These are phyloP conservation scores for Rhea pennata DNA, from an alignment of 2,113 vertebrate species.

Conservation along the genomic window DNA sequence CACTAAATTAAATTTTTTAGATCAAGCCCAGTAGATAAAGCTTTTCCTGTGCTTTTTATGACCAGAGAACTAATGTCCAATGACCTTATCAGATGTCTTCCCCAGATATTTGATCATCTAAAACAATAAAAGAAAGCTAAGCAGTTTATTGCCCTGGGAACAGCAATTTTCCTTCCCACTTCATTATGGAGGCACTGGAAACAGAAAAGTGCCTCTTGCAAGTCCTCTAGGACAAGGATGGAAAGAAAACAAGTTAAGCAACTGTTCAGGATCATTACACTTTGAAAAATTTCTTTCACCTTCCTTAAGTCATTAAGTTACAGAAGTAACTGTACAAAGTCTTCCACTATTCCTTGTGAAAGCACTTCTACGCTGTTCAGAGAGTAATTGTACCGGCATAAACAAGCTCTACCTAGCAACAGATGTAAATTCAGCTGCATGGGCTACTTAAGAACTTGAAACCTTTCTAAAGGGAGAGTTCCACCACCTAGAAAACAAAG, in stretches of 20 bases:
- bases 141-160: constrained; percentile 25
- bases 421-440: neutral
- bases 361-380: neutral
- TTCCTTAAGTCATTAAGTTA: neutral
- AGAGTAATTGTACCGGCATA: neutral
- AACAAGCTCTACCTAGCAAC: neutral
- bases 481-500: neutral
- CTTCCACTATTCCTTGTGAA: neutral
- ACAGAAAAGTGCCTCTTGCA: neutral
- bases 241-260: neutral
- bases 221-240: neutral
- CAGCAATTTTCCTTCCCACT: neutral
- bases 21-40: constrained; percentile 14
- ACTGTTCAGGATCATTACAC: neutral
- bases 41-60: constrained; percentile 17
- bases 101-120: constrained; percentile 46
- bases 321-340: neutral
- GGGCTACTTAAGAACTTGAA: neutral
- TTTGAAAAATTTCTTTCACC: neutral
- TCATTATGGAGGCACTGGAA: neutral
- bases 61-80: constrained; percentile 37
- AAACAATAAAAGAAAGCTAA: constrained; percentile 47
- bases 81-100: constrained; percentile 48
- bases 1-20: constrained; percentile 32
- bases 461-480: neutral